Percentiles rank a stretch among this genome's conserved stretches.
These are phyloP conservation scores for Andrena camellia DNA, from an alignment of 2,888 invertebrate species.

Conservation along the genomic window DNA sequence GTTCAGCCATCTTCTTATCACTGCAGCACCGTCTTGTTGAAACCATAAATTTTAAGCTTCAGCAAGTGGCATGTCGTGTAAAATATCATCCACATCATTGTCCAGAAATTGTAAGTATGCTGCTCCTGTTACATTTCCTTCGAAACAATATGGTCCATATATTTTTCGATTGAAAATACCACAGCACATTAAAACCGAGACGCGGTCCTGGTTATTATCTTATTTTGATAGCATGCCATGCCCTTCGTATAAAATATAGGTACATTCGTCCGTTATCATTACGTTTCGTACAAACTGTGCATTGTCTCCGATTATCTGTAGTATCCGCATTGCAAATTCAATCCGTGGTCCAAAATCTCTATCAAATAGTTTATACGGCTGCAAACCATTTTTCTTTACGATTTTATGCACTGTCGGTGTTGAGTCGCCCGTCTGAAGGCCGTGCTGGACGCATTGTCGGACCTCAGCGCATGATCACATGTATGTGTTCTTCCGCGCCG, in stretches of 20 bases:
- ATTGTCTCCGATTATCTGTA: no score
- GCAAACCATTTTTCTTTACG: background rate
- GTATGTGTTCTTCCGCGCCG: no score
- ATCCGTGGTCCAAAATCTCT: background rate
- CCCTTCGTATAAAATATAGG: background rate
- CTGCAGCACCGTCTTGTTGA: constrained; percentile 10
- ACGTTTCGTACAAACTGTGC: background rate
- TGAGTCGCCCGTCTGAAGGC: no score
- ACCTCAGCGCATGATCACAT: no score
- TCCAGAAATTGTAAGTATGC: background rate
- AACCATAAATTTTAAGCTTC: background rate
- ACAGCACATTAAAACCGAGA: background rate
- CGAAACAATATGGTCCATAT: background rate
- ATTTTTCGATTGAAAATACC: background rate
- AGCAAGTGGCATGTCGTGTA: background rate
- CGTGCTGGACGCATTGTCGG: no score
- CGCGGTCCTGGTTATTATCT: background rate
- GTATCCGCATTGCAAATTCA: background rate
- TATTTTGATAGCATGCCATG: background rate
- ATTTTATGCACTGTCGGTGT: background rate
- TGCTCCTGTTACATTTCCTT: background rate
- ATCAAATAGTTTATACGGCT: background rate
- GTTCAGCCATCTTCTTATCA: constrained; percentile 9
- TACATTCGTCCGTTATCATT: constrained; percentile 1
- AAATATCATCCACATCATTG: background rate